phyloP scores from a whole-genome alignment of 2,888 invertebrate genomes.

The Chydorus sphaericus region DNA sequence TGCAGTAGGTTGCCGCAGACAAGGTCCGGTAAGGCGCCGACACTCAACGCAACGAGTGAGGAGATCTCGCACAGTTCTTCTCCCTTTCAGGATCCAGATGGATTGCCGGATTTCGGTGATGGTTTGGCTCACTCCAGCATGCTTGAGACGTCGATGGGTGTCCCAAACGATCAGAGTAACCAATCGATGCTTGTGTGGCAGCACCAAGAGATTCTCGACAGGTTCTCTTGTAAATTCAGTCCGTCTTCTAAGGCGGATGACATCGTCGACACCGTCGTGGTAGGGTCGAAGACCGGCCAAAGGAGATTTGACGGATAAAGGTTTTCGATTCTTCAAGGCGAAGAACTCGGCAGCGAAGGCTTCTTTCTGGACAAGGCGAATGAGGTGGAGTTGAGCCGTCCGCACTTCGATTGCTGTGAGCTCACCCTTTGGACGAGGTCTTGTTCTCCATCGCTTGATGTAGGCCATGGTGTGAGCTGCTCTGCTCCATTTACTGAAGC shows the following conservation, averaged over 20 bases:
- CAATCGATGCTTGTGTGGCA: background rate
- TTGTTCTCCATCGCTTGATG: too few relatives aligned
- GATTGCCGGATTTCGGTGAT: slow-evolving; percentile 15
- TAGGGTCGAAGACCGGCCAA: background rate
- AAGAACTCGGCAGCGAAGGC: too few relatives aligned
- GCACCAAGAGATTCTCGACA: background rate
- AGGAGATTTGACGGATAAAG: background rate
- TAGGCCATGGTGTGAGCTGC: too few relatives aligned
- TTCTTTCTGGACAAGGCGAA: too few relatives aligned
- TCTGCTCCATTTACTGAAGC: slow-evolving; percentile 6
- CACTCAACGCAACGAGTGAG: slow-evolving; percentile 14
- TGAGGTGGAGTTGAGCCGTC: too few relatives aligned
- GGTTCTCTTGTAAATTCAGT: background rate
- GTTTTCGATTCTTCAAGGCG: too few relatives aligned
- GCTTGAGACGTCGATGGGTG: background rate
- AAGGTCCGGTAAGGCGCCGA: slow-evolving; percentile 4
- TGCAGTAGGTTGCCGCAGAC: background rate
- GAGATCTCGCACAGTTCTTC: slow-evolving; percentile 13
- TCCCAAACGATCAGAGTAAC: background rate
- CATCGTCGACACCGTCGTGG: background rate
- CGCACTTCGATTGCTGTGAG: too few relatives aligned
- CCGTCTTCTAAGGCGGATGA: background rate
- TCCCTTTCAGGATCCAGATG: slow-evolving; percentile 16
- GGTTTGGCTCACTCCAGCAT: slow-evolving; percentile 15
- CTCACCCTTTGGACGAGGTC: too few relatives aligned